Conservation (phyloP, 2,888 invertebrate species). For the Rhamnusium bicolor region DNA sequence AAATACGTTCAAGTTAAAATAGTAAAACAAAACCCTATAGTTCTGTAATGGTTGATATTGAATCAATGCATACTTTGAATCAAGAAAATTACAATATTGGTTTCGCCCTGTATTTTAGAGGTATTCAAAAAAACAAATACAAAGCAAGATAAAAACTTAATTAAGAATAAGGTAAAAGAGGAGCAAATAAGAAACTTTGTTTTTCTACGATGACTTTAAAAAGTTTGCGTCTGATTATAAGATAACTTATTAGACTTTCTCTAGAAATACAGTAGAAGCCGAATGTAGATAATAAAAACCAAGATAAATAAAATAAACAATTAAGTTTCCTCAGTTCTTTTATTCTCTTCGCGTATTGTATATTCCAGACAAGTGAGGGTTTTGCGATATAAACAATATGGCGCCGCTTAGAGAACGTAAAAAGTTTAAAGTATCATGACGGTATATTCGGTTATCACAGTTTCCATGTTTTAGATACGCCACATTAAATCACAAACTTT, state of each 20-base stretch:
- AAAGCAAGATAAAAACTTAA: neutral
- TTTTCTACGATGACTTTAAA: neutral
- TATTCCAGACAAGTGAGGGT: constrained; percentile 23
- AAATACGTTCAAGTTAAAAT: no score
- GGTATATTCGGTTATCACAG: constrained; percentile 63
- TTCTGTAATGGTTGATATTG: no score
- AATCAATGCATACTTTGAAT: no score
- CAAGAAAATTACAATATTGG: no score
- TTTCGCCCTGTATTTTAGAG: no score
- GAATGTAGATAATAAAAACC: neutral
- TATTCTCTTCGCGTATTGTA: neutral
- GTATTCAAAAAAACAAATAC: no score
- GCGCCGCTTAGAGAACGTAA: constrained; percentile 51
- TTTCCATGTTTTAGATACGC: constrained; percentile 64
- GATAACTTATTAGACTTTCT: neutral
- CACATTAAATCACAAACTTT: constrained; percentile 66
- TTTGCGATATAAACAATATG: constrained; percentile 50
- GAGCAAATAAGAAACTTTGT: neutral
- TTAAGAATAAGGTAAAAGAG: neutral
- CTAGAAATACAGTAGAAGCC: neutral
- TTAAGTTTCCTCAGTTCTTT: neutral
- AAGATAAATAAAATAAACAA: neutral
- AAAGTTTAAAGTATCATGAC: constrained; percentile 61
- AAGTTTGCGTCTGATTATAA: neutral
- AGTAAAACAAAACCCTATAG: no score